phyloP scores from a whole-genome alignment of 2,797 vertebrate genomes.

The Brachyalestes nurse region DNA sequence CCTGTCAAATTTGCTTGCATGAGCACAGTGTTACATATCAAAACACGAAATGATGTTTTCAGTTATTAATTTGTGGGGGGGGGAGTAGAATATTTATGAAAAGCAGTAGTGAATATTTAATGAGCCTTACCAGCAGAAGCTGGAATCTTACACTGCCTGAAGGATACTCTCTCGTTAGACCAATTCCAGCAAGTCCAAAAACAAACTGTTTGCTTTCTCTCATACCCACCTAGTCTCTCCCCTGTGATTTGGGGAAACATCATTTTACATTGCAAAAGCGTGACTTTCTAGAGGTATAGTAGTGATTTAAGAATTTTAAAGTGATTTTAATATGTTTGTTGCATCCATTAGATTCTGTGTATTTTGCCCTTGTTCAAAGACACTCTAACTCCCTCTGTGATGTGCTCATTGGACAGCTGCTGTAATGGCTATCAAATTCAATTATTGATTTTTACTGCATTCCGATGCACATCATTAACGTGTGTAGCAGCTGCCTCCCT shows the following conservation, averaged over 20 bases:
- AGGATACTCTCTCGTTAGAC: conserved; percentile 6
- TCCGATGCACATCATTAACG: conserved; percentile 10
- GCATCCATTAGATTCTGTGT: not conserved
- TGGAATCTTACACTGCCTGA: conserved; percentile 22
- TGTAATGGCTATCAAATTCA: conserved; percentile 15
- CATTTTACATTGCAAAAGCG: not conserved
- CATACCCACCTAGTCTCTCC: not conserved
- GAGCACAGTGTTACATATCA: not conserved
- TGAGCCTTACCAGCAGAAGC: conserved; percentile 39
- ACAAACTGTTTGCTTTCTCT: not conserved
- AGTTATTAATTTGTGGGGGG: conserved; percentile 39
- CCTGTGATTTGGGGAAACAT: not conserved
- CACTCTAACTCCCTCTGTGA: not conserved
- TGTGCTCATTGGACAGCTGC: not conserved
- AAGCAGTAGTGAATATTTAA: conserved; percentile 47
- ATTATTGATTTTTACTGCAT: conserved; percentile 6
- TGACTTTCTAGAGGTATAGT: not conserved
- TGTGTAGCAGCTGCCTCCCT: not conserved
- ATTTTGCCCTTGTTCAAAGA: not conserved
- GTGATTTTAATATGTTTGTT: not conserved
- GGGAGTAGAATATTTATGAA: conserved; percentile 43
- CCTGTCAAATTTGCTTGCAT: conserved; percentile 5
- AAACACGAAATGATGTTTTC: conserved; percentile 36
- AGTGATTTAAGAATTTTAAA: too few relatives aligned
- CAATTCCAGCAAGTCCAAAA: conserved; percentile 39